Evolutionary conservation across 2,797 vertebrate species (phyloP), one percentile per base, ranked within the genome.

Genomic region (Psittacula echo): DNA sequence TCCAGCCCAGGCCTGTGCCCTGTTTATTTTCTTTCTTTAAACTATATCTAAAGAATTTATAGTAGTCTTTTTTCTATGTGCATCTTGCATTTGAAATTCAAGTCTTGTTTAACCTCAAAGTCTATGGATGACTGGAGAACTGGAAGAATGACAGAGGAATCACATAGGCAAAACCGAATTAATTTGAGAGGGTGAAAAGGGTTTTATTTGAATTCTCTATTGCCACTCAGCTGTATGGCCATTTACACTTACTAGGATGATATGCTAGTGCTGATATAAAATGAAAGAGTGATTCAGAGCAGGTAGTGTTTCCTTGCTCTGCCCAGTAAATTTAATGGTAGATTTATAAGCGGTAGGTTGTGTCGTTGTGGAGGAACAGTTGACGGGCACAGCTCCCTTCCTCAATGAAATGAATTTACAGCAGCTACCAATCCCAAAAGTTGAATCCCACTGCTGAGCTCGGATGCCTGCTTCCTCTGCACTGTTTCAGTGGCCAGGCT

Each of bases 191-290:
- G 34, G 30, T 64, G 62, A 84, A 91, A 86, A 19, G 51, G 8
- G 11, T 87, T 93, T 94, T 89, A 66, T 92, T 93, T 88, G 89
- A 51, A 64, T 82, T 85, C 44, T 93, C 24, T 27, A 18, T 53
- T 82, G 44, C 70, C 24, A 42, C 30, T 92, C 54, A 90, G 39
- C 85, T 82, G 5, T 58, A 37, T 23, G 51, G 24, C 41, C 70
- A 42, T 85, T 95, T 79, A 82, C 23, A 47, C 32, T 86, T 82
- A 6, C 15, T 6, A 37, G 22, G 48, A n/a, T 39, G 32, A 30
- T 67, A 79, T 76, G 39, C 51, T 27, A 74, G 50, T 22, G 39
- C 14, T 60, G 47, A 74, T 76, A 81, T 39, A 64, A 95, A 90
- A 78, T 7, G 34, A 62, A 76, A 54, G 64, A 61, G 17, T 24